Base-by-base conservation (phyloP, 2,888 invertebrate species). In the Encarsia formosa region DNA sequence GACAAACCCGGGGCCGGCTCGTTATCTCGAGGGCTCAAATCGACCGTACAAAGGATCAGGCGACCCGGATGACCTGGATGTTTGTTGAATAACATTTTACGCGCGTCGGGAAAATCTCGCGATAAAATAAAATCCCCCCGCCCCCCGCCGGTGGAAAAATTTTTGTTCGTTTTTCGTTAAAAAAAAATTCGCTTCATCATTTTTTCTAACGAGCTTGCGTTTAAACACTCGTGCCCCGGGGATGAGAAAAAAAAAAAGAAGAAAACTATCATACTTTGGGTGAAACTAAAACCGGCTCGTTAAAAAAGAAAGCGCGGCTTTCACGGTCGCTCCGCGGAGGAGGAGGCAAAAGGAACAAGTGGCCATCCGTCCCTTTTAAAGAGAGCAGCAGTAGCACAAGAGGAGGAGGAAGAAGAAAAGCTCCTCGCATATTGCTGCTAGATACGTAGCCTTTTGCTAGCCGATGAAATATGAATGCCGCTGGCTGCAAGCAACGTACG, bases 391-490 rank as follows among this genome's bases (percentile, higher is more conserved):
- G 22, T 24, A 29, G 46, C 24, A 22, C 16, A 19, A 35, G 48
- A 32, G 42, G 31, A 8, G 34, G 47, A 39, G 34, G 23, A n/a
- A 40, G 43, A 48, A 47, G 44, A 49, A 52, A 54, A 45, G 45
- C 45, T 16, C 4, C 22, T 29, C 49, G 54, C 54, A 46, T 53
- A 49, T 45, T 49, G 53, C 49, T 31, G 35, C 44, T 44, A 40
- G 39, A 52, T 40, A 52, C 52, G 26, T 35, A 18, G 11, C 5
- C 15, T 15, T 15, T 44, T 55, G 47, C 49, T 40, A 44, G 34
- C 46, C 49, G 50, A 56, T 52, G 47, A 56, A 56, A 52, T 56
- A 56, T 56, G 56, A 52, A 56, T 52, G 46, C 52, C 41, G 11
- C 49, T 32, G 49, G 24, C 38, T n/a, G 8, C 23, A 23, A 16